A percentile compares a stretch with the other conserved stretches of the same genome.
Conservation (phyloP, 2,797 vertebrate genomes). For the Rachycentron canadum region DNA sequence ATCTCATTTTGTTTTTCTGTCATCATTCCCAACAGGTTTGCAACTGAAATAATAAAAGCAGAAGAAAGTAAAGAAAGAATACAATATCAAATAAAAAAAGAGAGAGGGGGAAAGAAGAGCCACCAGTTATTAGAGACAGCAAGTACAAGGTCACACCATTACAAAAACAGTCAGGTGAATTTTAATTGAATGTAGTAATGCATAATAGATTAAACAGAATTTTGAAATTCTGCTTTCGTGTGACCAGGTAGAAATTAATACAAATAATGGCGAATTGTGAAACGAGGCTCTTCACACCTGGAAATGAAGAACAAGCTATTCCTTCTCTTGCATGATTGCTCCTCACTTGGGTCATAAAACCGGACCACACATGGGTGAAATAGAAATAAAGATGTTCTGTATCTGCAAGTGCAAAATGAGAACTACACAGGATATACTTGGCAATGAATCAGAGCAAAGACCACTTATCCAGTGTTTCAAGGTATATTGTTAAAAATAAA, state of each 20-base stretch:
- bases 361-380: not conserved
- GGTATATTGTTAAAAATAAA: conserved; percentile 44
- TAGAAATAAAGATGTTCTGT: not conserved
- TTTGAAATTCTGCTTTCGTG: conserved; percentile 21
- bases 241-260: conserved; percentile 40
- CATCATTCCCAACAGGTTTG: not conserved
- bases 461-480: conserved; percentile 35
- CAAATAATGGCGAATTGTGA: conserved; percentile 4
- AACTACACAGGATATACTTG: not conserved
- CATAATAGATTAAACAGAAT: conserved; percentile 52
- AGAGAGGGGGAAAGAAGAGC: not conserved
- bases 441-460: conserved; percentile 32
- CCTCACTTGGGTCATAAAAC: conserved; percentile 6
- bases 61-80: not conserved
- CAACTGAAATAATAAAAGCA: not conserved
- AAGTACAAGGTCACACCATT: conserved; percentile 6
- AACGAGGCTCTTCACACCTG: conserved; percentile 6
- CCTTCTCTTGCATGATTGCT: not conserved
- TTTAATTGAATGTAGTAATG: conserved; percentile 60
- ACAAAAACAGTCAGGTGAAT: conserved; percentile 41
- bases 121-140: conserved; percentile 16
- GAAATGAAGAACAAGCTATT: not conserved
- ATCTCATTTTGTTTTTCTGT: not conserved
- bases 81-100: conserved; percentile 3
- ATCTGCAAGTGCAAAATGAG: conserved; percentile 12